Base-by-base conservation (phyloP, 1,140 invertebrate species). In the Drosophila bifasciata region DNA sequence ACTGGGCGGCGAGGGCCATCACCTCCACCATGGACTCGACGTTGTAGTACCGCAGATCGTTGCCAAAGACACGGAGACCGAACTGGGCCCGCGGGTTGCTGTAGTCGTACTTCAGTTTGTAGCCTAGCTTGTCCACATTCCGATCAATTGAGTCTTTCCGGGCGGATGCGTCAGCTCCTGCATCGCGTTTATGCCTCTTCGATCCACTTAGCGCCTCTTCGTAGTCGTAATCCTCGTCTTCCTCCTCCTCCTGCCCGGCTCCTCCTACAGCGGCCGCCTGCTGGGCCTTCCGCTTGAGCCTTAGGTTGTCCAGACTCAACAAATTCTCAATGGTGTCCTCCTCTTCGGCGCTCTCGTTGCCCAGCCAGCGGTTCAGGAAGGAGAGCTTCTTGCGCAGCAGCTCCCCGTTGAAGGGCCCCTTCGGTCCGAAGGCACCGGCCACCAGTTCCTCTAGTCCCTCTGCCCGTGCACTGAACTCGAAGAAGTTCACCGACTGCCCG, bases 401-500 rank as follows among this genome's bases (percentile, higher is more conserved):
- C 45, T 94, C 93, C 21, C 94, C 93, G 68, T 93, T 95, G 2
- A 96, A 93, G 0, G 94, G 93, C 4, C 96, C 96, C 62, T 95
- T 93, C 0, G 95, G 94, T 0, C 96, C 96, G 80, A 98, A 97
- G 23, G 97, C 92, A 28, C 93, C 94, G 91, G 97, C 96, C 16
- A 97, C 93, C 80, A 97, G 95, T 68, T 94, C 93, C 90, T 99
- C 97, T 51, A 98, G 94, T 23, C 97, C 97, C 92, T 98, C 96
- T 7, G 95, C 93, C 36, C 97, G 93, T 13, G 95, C 94, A 64
- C 95, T 95, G 25, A 96, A 92, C 94, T 96, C 89, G 50, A 92
- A 92, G 53, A 91, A 90, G 92, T 99, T 98, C 23, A 98, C 94
- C 1, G 96, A 96, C 91, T 97, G 95, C 1, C 97, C 97, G 91